Evolutionary conservation across 2,113 vertebrate genomes (phyloP), one percentile per base, ranked within the genome.

Genomic region (Chaenogobius annularis): DNA sequence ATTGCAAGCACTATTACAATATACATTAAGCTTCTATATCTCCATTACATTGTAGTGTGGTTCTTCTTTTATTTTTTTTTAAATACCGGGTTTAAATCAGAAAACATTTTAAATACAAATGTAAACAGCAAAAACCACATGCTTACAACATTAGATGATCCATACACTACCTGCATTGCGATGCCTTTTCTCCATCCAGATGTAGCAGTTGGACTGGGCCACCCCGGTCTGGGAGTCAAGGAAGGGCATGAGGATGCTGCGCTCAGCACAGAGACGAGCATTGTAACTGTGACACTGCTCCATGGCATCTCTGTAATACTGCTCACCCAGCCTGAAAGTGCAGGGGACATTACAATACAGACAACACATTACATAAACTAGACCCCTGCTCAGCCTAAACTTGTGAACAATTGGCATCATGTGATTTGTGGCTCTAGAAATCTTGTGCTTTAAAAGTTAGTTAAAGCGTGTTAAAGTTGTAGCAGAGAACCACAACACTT

Each of bases 151-250:
- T 44, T 22, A 22, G 7, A 43, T 7, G 23, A 4, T 9, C 0
- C 5, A 19, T 14, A 11, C 7, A 64, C 58, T 17, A 97, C 96
- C 97, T 85, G 97, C 95, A 44, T 96, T 96, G 0, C 97, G 91
- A 87, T 98, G 96, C 61, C 97, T 93, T 80, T 98, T 98, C 75
- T 98, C 97, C 97, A 99, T 99, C 97, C 97, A 99, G 86, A 99
- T 99, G 75, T 99, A 99, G 87, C 97, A 99, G 91, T 99, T 99
- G 82, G 96, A 98, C 81, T 99, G 97, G 7, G 97, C 97, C 3
- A 99, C 97, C 0, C 97, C 96, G 0, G 97, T 99, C 88, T 99
- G 97, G 0, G 97, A 99, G 84, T 98, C 97, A 50, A 99, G 87
- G 90, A 99, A 99, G 1, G 97, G 97, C 88, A 98, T 94, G 20